phyloP scores from a whole-genome alignment of 2,797 vertebrate species.

The Melopsittacus undulatus region DNA sequence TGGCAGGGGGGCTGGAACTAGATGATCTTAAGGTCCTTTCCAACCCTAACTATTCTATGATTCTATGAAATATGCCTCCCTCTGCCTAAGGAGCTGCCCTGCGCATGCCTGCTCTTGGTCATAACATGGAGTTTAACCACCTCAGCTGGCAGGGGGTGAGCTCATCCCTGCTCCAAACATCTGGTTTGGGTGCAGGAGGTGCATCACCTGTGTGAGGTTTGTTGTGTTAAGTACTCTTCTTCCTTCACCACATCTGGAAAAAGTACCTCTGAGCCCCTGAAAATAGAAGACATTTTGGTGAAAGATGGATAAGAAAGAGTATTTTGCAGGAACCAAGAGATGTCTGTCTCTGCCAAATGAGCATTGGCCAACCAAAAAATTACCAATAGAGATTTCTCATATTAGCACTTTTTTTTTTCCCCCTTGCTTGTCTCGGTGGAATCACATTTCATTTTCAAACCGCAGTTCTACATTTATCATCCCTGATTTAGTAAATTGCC shows the following conservation, averaged over 20 bases:
- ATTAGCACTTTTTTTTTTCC: not conserved
- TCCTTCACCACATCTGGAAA: not conserved
- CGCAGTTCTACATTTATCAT: slow-evolving; percentile 19
- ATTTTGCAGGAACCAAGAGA: not conserved
- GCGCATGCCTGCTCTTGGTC: not conserved
- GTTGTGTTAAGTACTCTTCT: not conserved
- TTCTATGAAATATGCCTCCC: not conserved
- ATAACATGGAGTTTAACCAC: not conserved
- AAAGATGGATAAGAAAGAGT: not conserved
- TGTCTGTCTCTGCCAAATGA: not conserved
- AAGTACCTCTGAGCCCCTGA: not conserved
- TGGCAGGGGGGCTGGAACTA: no score
- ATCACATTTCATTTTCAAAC: slow-evolving; percentile 38
- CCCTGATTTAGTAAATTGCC: slow-evolving; percentile 54
- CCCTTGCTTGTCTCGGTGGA: slow-evolving; percentile 10
- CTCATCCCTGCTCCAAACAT: not conserved
- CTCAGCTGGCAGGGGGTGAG: not conserved
- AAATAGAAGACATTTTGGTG: not conserved
- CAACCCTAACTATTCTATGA: no score
- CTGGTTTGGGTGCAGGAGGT: not conserved
- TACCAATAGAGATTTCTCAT: not conserved
- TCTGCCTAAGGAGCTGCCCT: not conserved
- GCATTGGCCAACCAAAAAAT: not conserved
- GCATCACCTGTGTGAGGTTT: not conserved
- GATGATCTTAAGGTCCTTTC: no score